Conservation (phyloP, 2,888 invertebrate species). For the Teinopalpus imperialis region DNA sequence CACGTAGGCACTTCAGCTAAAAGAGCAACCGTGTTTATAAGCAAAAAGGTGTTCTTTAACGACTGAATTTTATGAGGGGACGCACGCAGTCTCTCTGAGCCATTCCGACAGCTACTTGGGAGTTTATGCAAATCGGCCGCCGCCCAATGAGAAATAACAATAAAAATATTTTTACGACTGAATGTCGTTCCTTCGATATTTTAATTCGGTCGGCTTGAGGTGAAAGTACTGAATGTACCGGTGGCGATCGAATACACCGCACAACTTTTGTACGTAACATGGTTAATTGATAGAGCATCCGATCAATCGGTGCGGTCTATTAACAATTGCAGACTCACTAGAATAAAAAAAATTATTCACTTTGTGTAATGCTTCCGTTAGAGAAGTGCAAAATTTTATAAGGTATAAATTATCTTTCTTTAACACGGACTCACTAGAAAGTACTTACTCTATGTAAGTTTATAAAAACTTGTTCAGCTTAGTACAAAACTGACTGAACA, state of each 20-base stretch:
- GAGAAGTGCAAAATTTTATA: too few relatives aligned
- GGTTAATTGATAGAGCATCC: constrained; percentile 31
- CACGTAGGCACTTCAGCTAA: constrained; percentile 22
- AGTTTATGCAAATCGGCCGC: constrained; percentile 65
- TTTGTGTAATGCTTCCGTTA: too few relatives aligned
- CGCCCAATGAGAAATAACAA: constrained; percentile 51
- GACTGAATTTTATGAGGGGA: constrained; percentile 62
- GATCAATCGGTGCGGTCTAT: constrained; percentile 19
- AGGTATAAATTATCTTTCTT: too few relatives aligned
- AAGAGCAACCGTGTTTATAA: constrained; percentile 36
- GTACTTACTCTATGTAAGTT: too few relatives aligned
- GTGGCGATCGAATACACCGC: constrained; percentile 42
- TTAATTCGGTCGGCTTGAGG: constrained; percentile 47
- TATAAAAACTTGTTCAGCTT: too few relatives aligned
- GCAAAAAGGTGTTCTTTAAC: constrained; percentile 72
- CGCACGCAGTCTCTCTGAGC: constrained; percentile 43
- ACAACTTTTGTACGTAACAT: constrained; percentile 32
- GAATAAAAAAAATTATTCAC: too few relatives aligned
- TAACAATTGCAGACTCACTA: constrained; percentile 9
- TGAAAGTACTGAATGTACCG: constrained; percentile 47
- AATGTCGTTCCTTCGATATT: constrained; percentile 49
- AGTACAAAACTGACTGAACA: too few relatives aligned
- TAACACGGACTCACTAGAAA: too few relatives aligned
- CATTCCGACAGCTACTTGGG: constrained; percentile 62
- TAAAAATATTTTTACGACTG: constrained; percentile 46